Conservation (phyloP, 1,140 invertebrate genomes). For the Cyclina sinensis region DNA sequence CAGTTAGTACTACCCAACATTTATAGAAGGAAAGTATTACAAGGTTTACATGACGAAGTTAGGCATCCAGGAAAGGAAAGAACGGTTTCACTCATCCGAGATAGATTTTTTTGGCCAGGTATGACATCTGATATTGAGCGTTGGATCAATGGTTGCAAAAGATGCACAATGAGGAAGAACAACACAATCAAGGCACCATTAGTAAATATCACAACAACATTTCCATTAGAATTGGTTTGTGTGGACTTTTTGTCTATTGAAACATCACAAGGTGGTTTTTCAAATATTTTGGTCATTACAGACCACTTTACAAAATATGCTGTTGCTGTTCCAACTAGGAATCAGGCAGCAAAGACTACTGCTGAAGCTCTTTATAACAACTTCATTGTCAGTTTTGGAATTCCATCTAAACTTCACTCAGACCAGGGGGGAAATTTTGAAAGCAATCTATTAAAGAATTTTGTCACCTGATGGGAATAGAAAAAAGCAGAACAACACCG, state of each 20-base stretch:
- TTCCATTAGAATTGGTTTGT: constrained; percentile 51
- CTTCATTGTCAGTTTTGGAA: constrained; percentile 64
- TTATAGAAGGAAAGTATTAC: not conserved
- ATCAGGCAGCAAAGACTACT: constrained; percentile 65
- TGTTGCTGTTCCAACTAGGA: constrained; percentile 63
- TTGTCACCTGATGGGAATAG: constrained; percentile 46
- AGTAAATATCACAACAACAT: constrained; percentile 45
- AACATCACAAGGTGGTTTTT: constrained; percentile 23
- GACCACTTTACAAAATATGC: constrained; percentile 68
- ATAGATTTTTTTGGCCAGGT: not conserved
- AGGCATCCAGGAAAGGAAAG: constrained; percentile 15
- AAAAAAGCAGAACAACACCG: constrained; percentile 43
- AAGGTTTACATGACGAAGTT: not conserved
- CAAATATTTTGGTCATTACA: constrained; percentile 63
- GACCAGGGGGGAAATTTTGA: constrained; percentile 67
- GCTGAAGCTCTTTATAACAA: constrained; percentile 51
- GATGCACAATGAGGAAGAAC: constrained; percentile 59
- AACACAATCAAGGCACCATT: constrained; percentile 1
- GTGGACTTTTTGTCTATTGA: constrained; percentile 52
- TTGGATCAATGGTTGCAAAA: constrained; percentile 35
- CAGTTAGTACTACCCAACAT: not conserved
- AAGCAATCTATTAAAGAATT: constrained; percentile 56
- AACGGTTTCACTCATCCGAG: not conserved
- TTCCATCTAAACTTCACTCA: constrained; percentile 48
- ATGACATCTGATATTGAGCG: constrained; percentile 12